Percentiles rank a stretch among this genome's conserved stretches.
phyloP scores from a whole-genome alignment of 2,797 vertebrate genomes.

The Apodemus agrarius region DNA sequence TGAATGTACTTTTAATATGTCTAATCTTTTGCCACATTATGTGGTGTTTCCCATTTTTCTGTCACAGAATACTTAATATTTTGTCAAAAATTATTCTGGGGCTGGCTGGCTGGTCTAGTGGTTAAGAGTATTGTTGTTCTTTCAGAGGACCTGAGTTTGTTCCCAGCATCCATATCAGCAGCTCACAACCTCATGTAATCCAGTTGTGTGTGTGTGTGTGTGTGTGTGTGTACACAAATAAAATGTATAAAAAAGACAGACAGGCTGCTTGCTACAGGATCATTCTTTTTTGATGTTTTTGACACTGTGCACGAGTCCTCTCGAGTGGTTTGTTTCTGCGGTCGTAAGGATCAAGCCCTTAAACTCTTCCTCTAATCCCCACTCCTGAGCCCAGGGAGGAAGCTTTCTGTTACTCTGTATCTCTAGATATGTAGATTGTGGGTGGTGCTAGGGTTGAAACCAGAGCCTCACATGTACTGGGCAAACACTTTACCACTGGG shows the following conservation, averaged over 20 bases:
- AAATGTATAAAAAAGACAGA: background rate
- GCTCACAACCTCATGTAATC: background rate
- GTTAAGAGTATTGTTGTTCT: background rate
- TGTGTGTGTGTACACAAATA: no score
- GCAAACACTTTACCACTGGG: background rate
- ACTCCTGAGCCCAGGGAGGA: background rate
- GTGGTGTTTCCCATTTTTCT: background rate
- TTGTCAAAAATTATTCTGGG: conserved; percentile 40
- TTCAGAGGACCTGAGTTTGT: background rate
- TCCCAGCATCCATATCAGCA: background rate
- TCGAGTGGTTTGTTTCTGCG: background rate
- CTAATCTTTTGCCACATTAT: background rate
- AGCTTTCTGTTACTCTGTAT: background rate
- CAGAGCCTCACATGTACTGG: background rate
- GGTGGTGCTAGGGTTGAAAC: background rate
- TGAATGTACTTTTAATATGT: background rate
- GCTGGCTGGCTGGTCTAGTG: background rate
- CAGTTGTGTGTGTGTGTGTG: background rate
- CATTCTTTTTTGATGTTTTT: background rate
- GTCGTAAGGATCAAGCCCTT: background rate
- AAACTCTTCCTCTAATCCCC: background rate
- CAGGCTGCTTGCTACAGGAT: background rate
- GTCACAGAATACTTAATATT: conserved; percentile 54
- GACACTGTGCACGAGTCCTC: background rate
- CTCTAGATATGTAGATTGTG: background rate